A percentile compares a stretch with the other conserved stretches of the same genome.
These are phyloP conservation scores for Oryzias curvinotus DNA, from an alignment of 2,113 vertebrate species.

Conservation along the genomic window DNA sequence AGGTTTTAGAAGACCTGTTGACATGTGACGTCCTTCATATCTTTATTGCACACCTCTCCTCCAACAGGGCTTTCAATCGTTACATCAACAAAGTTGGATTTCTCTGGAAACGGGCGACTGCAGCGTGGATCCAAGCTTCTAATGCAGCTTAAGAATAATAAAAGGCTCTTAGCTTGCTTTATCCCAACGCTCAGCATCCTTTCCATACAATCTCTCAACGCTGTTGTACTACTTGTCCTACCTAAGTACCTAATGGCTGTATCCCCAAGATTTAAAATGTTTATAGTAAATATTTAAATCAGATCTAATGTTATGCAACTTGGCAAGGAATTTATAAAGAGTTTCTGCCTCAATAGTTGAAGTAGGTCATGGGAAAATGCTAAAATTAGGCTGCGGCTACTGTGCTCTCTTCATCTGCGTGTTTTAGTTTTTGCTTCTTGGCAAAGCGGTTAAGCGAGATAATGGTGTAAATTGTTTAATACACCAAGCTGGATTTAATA, in stretches of 20 bases:
- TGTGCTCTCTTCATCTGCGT: slow-evolving; percentile 3
- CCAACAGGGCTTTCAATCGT: background rate
- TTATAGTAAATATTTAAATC: slow-evolving; percentile 18
- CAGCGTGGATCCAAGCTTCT: background rate
- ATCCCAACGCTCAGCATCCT: background rate
- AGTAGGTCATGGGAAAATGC: slow-evolving; percentile 36
- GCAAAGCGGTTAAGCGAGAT: too few relatives aligned
- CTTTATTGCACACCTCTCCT: background rate
- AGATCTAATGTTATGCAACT: too few relatives aligned
- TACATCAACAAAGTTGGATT: background rate
- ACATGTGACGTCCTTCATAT: background rate
- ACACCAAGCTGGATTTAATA: too few relatives aligned
- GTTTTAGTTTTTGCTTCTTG: background rate
- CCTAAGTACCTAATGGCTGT: background rate
- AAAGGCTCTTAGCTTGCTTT: background rate
- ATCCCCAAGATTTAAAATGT: background rate
- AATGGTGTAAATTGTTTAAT: too few relatives aligned
- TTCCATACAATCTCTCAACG: background rate
- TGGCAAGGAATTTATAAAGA: too few relatives aligned
- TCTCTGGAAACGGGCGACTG: background rate
- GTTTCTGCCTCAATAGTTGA: too few relatives aligned
- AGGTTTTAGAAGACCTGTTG: too few relatives aligned
- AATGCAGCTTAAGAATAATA: background rate
- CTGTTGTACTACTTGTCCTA: slow-evolving; percentile 9
- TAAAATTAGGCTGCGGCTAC: too few relatives aligned